Percentiles rank a stretch among this genome's conserved stretches.
phyloP scores from a whole-genome alignment of 2,888 invertebrate species.

The Apamea monoglypha region DNA sequence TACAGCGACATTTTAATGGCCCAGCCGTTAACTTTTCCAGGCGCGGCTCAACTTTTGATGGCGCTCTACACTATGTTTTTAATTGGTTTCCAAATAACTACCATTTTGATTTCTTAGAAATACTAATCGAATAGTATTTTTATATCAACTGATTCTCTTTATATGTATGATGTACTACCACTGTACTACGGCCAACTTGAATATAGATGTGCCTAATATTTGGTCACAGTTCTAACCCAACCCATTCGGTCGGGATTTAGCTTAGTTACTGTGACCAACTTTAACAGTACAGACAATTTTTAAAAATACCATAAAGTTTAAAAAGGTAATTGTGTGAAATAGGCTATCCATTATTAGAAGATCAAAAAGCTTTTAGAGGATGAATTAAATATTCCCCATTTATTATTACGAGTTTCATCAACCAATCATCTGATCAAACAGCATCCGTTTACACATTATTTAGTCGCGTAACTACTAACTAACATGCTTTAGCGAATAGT shows the following conservation, averaged over 20 bases:
- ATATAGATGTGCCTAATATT: too few species aligned
- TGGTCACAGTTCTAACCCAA: not conserved
- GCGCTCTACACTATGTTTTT: not conserved
- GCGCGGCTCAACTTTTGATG: slow-evolving; percentile 48
- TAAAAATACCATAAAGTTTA: not conserved
- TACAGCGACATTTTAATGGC: slow-evolving; percentile 45
- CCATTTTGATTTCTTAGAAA: not conserved
- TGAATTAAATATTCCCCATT: not conserved
- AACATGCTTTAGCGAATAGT: slow-evolving; percentile 22
- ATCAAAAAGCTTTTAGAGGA: not conserved
- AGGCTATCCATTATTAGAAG: not conserved
- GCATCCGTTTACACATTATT: slow-evolving; percentile 10
- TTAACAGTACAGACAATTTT: not conserved
- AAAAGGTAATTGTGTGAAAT: not conserved
- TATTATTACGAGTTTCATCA: slow-evolving; percentile 34
- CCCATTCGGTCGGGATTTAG: not conserved
- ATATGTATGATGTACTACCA: too few species aligned
- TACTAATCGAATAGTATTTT: not conserved
- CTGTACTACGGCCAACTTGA: not conserved
- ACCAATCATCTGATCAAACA: slow-evolving; percentile 18
- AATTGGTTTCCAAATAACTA: not conserved
- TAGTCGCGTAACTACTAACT: slow-evolving; percentile 21
- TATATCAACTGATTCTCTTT: not conserved
- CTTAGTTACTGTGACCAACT: not conserved
- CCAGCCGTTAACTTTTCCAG: slow-evolving; percentile 31